Evolutionary conservation across 2,113 vertebrate genomes (phyloP).

Genomic region (Euleptes europaea): DNA sequence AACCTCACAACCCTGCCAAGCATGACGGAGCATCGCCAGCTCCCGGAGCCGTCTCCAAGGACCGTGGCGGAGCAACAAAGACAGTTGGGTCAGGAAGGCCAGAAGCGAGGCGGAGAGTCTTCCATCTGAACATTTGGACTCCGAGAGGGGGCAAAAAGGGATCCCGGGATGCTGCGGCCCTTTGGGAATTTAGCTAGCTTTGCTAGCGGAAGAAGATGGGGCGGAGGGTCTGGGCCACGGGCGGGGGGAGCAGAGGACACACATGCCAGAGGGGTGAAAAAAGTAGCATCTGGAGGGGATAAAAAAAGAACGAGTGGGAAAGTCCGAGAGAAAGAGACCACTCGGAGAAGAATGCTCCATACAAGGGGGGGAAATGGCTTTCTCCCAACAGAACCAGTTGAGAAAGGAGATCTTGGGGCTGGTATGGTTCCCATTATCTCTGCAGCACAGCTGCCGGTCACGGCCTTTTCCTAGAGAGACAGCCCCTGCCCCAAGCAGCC

Average conservation of each 20-base stretch:
- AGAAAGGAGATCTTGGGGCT: neutral
- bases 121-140: neutral
- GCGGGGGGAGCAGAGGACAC: neutral
- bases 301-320: slow-evolving; percentile 60
- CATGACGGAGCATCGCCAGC: neutral
- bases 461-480: neutral
- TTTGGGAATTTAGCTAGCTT: neutral
- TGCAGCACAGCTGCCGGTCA: neutral
- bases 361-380: slow-evolving; percentile 50
- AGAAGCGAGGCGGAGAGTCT: neutral
- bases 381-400: neutral
- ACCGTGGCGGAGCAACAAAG: neutral
- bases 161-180: neutral
- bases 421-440: neutral
- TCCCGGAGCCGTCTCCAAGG: neutral
- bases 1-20: neutral
- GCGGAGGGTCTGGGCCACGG: neutral
- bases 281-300: slow-evolving; percentile 57
- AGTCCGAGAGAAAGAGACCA: slow-evolving; percentile 56
- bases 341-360: slow-evolving; percentile 42
- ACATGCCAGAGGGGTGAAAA: neutral
- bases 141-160: neutral
- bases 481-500: too few species aligned
- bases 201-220: neutral
- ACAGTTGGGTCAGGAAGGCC: neutral